Evolutionary conservation across 2,113 vertebrate species (phyloP).

Genomic region (Gopherus evgoodei): DNA sequence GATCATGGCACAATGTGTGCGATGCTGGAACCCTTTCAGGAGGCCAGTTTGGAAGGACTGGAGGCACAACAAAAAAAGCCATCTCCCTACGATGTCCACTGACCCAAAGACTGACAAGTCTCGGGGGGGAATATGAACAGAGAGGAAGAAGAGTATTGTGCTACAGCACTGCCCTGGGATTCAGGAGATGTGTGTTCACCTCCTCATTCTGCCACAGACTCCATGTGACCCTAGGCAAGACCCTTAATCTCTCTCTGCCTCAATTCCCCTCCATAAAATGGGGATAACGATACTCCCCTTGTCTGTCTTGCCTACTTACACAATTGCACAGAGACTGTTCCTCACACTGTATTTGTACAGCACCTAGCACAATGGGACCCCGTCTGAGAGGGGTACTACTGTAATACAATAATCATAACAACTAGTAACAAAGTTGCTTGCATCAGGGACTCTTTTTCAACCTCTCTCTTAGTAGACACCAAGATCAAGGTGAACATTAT

Average conservation of each 20-base stretch:
- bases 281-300: background rate
- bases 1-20: background rate
- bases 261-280: background rate
- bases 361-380: background rate
- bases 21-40: background rate
- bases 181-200: background rate
- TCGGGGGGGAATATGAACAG: background rate
- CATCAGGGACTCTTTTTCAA: background rate
- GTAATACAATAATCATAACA: background rate
- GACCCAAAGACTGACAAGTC: background rate
- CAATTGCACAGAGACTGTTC: background rate
- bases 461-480: background rate
- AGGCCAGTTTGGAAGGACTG: background rate
- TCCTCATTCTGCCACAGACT: background rate
- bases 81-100: background rate
- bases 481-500: slow-evolving; percentile 42
- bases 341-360: background rate
- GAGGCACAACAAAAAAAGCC: background rate
- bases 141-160: background rate
- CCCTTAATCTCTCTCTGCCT: background rate
- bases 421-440: background rate
- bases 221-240: background rate
- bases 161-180: background rate
- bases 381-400: rapidly evolving
- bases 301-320: background rate